Percentiles rank a stretch among this genome's conserved stretches.
phyloP scores from a whole-genome alignment of 2,888 invertebrate genomes.

The Lampropteryx suffumata region DNA sequence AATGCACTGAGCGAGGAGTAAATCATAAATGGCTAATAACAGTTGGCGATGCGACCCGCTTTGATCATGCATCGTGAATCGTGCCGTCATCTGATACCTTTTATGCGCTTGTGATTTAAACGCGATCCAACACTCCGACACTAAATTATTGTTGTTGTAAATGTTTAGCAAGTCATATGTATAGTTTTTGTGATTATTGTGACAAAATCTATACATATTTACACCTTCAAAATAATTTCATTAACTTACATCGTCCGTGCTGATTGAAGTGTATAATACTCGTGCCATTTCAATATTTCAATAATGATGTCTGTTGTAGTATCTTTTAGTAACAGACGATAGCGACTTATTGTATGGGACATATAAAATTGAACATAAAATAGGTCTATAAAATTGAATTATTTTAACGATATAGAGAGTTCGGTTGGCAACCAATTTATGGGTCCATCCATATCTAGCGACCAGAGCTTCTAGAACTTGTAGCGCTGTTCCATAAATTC shows the following conservation, averaged over 20 bases:
- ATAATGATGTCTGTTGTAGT: too few species aligned
- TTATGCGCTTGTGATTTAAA: slow-evolving; percentile 44
- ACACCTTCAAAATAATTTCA: too few species aligned
- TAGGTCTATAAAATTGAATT: too few species aligned
- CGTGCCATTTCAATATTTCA: too few species aligned
- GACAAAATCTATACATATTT: too few species aligned
- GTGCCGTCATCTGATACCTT: slow-evolving; percentile 47
- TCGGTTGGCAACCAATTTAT: neutral
- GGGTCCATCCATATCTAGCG: neutral
- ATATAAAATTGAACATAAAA: too few species aligned
- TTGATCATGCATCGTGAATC: slow-evolving; percentile 34
- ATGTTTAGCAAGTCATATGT: too few species aligned
- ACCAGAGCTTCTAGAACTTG: too few species aligned
- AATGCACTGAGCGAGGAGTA: slow-evolving; percentile 29
- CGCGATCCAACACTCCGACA: slow-evolving; percentile 42
- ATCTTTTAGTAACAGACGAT: neutral
- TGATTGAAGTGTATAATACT: too few species aligned
- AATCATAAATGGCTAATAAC: slow-evolving; percentile 30
- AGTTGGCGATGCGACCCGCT: slow-evolving; percentile 32
- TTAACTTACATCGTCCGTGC: too few species aligned
- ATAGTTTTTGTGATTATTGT: too few species aligned
- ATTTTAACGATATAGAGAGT: neutral
- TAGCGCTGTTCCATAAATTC: slow-evolving; percentile 2
- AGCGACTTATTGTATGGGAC: neutral
- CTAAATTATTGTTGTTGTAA: slow-evolving; percentile 8